Conservation (phyloP, 2,113 vertebrate genomes). For the Chamaetylas fuelleborni region DNA sequence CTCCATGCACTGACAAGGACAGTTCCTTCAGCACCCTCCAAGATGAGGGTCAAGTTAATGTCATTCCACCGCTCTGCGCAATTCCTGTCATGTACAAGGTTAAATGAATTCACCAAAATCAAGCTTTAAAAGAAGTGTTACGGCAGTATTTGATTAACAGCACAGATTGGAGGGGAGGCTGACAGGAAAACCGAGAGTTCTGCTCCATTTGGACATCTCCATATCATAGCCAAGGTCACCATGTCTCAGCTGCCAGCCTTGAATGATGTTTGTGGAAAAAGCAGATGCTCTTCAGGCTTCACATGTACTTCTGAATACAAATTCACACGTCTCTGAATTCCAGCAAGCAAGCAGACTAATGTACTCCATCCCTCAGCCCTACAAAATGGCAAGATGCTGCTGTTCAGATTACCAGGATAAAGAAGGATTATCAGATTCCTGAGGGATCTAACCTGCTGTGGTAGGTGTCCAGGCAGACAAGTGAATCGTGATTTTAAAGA, state of each 20-base stretch:
- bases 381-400: neutral
- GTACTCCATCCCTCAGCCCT: neutral
- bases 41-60: conserved; percentile 1
- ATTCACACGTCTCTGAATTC: neutral
- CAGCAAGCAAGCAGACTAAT: neutral
- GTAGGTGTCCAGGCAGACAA: neutral
- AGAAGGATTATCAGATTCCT: conserved; percentile 12
- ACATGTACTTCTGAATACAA: neutral
- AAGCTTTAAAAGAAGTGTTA: neutral
- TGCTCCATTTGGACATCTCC: neutral
- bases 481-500: no score
- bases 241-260: conserved; percentile 8
- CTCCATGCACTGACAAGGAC: neutral
- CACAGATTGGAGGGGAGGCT: neutral
- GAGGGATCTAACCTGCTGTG: neutral
- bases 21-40: neutral
- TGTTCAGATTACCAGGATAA: conserved; percentile 10
- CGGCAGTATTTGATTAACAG: neutral
- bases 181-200: neutral
- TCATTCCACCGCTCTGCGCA: neutral
- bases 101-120: neutral
- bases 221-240: neutral
- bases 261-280: neutral
- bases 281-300: neutral
- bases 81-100: neutral